Base-by-base conservation (phyloP, 2,888 invertebrate species). In the Apotomis betuletana region DNA sequence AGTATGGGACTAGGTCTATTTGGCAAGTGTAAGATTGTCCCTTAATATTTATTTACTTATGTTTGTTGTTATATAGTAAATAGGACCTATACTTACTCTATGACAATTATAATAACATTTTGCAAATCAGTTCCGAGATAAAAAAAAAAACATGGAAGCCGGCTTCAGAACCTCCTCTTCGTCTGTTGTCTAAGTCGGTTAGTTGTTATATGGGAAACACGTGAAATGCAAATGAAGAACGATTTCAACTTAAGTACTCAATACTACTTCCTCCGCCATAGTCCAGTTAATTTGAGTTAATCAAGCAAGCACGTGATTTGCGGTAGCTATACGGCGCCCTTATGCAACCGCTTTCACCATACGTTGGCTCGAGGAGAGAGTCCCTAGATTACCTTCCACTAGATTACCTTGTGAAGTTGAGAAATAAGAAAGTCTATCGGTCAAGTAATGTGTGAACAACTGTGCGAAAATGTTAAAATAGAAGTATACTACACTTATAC, bases 291-390 rank as follows among this genome's bases (percentile, higher is more conserved):
- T 67, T 71, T 36, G 70, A 51, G 15, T 38, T 71, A 71, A 71
- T 67, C 55, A 71, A 61, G 60, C 61, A 65, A 70, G 70, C 74
- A 76, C 80, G 84, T 85, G 88, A 89, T 90, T 90, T 88, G 90
- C 87, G 87, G 90, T 87, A 81, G 76, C 84, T 75, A 78, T 75
- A 78, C 78, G 86, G 87, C 87, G 89, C 85, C 77, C 85, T 92
- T 92, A 90, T 85, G 89, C 86, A 92, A 92, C 81, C 74, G 88
- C 92, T 92, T 92, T 92, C 92, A 87, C 91, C 85, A 79, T 87
- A 81, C 88, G 87, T 89, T 87, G 85, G 86, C 86, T 76, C 79
- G 77, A 79, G 89, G 90, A 87, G 91, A 92, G 91, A 90, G 90
- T 87, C 89, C 89, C 87, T 88, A 86, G 88, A 91, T 90, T 87